phyloP scores from a whole-genome alignment of 2,888 invertebrate species.

The Blastobasis lacticolella region DNA sequence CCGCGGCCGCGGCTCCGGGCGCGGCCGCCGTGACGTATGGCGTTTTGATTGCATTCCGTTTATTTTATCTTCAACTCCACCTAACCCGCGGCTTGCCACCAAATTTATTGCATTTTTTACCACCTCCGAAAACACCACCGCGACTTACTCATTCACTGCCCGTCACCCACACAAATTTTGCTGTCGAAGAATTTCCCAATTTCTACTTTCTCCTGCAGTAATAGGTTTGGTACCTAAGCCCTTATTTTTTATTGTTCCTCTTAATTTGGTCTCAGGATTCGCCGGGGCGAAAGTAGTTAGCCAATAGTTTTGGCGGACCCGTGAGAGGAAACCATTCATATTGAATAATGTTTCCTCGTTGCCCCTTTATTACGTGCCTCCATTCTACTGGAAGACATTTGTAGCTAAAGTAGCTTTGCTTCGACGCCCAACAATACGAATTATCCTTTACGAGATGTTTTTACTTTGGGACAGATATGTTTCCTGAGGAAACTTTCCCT shows the following conservation, averaged over 20 bases:
- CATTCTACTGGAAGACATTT: slow-evolving; percentile 40
- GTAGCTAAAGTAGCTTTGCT: slow-evolving; percentile 36
- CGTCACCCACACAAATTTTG: background rate
- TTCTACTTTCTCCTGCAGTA: background rate
- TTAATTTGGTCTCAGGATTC: slow-evolving; percentile 37
- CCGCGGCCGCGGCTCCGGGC: slow-evolving; percentile 9
- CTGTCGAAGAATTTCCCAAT: background rate
- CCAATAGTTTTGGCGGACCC: slow-evolving; percentile 48
- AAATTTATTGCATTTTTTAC: slow-evolving; percentile 1
- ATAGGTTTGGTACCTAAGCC: background rate
- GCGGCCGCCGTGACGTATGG: slow-evolving; percentile 24
- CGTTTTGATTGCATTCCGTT: slow-evolving; percentile 35
- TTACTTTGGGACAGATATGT: slow-evolving; percentile 15
- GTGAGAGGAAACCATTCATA: slow-evolving; percentile 57
- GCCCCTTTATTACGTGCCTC: slow-evolving; percentile 44
- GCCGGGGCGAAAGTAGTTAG: slow-evolving; percentile 37
- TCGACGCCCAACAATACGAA: slow-evolving; percentile 33
- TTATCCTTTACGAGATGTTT: slow-evolving; percentile 24
- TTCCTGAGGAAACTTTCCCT: slow-evolving; percentile 7
- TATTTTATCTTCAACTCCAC: slow-evolving; percentile 11
- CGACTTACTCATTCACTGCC: background rate
- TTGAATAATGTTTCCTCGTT: slow-evolving; percentile 56
- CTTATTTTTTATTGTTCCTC: slow-evolving; percentile 1
- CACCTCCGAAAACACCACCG: background rate
- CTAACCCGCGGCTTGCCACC: background rate